A percentile compares a stretch with the other conserved stretches of the same genome.
Evolutionary conservation across 1,140 invertebrate species (phyloP).

Genomic region (Scaptomyza hsui): DNA sequence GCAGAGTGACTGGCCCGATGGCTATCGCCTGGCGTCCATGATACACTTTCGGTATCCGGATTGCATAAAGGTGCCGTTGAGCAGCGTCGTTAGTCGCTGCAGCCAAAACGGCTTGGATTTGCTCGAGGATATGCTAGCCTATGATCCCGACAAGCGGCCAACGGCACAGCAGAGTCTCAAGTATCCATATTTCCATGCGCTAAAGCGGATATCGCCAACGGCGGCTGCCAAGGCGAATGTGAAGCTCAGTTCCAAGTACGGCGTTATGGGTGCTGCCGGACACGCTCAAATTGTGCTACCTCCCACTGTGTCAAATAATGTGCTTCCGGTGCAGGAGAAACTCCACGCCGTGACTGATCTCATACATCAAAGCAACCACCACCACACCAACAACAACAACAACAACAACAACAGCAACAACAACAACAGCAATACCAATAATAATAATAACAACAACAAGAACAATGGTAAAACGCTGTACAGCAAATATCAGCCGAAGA

Average conservation of each 20-base stretch:
- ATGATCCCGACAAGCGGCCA: slow-evolving; percentile 96
- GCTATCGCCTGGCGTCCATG: slow-evolving; percentile 94
- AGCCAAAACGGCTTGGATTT: slow-evolving; percentile 93
- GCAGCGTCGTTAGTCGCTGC: slow-evolving; percentile 92
- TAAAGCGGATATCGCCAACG: slow-evolving; percentile 76
- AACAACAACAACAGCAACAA: slow-evolving; percentile 29
- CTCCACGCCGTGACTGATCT: slow-evolving; percentile 75
- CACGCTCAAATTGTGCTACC: slow-evolving; percentile 26
- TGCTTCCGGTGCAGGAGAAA: slow-evolving; percentile 83
- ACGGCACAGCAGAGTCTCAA: slow-evolving; percentile 94
- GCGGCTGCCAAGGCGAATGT: slow-evolving; percentile 83
- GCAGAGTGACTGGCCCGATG: slow-evolving; percentile 97
- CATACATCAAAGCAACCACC: slow-evolving; percentile 65
- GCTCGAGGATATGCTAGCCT: slow-evolving; percentile 94
- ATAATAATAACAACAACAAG: slow-evolving; percentile 40
- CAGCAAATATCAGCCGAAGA: slow-evolving; percentile 62
- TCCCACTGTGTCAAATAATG: slow-evolving; percentile 71
- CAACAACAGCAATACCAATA: slow-evolving; percentile 47
- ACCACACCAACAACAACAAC: slow-evolving; percentile 30
- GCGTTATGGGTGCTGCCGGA: background rate
- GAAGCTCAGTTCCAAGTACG: slow-evolving; percentile 70
- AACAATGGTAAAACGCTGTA: slow-evolving; percentile 39
- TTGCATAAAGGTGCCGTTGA: slow-evolving; percentile 91
- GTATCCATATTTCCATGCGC: slow-evolving; percentile 93
- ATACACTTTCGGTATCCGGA: slow-evolving; percentile 99